Percentiles rank a stretch among this genome's conserved stretches.
These are phyloP conservation scores for Polyommatus icarus DNA, from an alignment of 2,888 invertebrate species.

Conservation along the genomic window DNA sequence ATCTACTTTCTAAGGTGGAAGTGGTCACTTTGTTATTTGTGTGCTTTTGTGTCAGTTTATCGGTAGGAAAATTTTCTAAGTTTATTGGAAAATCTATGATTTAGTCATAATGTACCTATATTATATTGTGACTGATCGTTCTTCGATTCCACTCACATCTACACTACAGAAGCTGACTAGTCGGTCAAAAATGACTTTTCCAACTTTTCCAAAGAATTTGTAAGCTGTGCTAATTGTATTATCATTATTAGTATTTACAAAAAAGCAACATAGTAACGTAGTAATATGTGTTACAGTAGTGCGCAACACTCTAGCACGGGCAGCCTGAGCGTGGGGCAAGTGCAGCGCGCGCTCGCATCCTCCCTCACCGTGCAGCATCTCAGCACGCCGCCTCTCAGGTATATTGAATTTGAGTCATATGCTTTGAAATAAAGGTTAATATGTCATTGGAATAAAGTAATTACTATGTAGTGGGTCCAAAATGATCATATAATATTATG, in stretches of 20 bases:
- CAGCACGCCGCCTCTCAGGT: slow-evolving; percentile 69
- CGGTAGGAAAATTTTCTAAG: background rate
- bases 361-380: slow-evolving; percentile 75
- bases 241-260: no score
- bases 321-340: slow-evolving; percentile 62
- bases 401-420: no score
- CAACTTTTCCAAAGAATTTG: no score
- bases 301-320: slow-evolving; percentile 64
- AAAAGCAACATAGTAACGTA: background rate
- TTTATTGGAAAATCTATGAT: background rate
- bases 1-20: background rate
- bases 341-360: slow-evolving; percentile 70
- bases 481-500: no score
- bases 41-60: background rate
- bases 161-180: no score
- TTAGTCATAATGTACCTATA: no score
- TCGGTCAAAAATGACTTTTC: no score
- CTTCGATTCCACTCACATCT: no score
- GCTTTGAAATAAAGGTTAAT: no score
- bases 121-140: background rate
- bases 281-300: slow-evolving; percentile 46
- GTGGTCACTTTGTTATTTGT: background rate
- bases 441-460: no score
- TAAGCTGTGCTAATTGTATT: no score
- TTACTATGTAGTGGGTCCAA: no score